Base-by-base conservation (phyloP, 2,113 vertebrate species). In the Phrynosoma platyrhinos region DNA sequence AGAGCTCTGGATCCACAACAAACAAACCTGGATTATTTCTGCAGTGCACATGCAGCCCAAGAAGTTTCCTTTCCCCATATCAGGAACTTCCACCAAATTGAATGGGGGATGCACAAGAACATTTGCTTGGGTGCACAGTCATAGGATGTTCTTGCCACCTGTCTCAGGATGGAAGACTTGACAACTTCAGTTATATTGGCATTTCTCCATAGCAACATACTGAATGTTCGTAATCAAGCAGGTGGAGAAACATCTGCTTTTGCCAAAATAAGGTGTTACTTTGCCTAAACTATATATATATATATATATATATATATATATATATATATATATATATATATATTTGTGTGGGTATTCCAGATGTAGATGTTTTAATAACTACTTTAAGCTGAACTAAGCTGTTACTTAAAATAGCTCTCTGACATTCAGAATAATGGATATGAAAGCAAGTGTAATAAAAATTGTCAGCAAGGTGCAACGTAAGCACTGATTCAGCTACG, bases 381-480 rank as follows among this genome's bases (percentile, higher is more conserved):
- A 71, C 90, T 92, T 94, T 91, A 86, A 93, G 83, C 7, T 94
- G 92, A 94, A 91, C 14, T 85, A 83, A 71, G 27, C 27, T 88
- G n/a, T 47, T 79, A 82, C 78, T 94, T 93, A 93, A 94, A 94
- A 95, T 92, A 95, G 86, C 83, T 94, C 47, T 40, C 77, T 96
- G 90, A 93, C 86, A 91, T 88, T 94, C 89, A 94, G 88, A 94
- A 87, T 87, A 94, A 94, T 94, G 64, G 90, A 81, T 90, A 91
- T 89, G 84, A 92, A 94, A 91, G 47, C 27, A 76, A 92, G 86
- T 82, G 75, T 84, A 91, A 95, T 94, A 96, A 95, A 94, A 94
- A 88, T 89, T 92, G 25, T 88, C 93, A 74, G 47, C 58, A 94
- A 94, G 79, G 52, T 88, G 82, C 82, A 89, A 77, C 23, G 82